Evolutionary conservation across 2,797 vertebrate species (phyloP).

Genomic region (Holocentrus rufus): DNA sequence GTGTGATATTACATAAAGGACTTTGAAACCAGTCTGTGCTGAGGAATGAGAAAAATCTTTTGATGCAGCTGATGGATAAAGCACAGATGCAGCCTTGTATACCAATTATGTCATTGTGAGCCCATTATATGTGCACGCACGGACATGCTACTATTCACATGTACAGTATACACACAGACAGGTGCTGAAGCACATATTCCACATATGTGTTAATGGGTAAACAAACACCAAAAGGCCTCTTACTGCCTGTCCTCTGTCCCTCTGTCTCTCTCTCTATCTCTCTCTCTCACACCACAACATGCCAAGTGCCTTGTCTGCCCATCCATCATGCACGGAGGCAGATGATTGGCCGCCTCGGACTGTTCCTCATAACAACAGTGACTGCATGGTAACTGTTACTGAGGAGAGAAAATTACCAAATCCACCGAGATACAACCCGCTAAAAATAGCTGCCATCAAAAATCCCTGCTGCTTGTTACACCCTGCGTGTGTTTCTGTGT

Average conservation of each 20-base stretch:
- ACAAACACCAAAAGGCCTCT: conserved; percentile 27
- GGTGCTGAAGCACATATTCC: background rate
- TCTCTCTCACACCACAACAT: conserved; percentile 34
- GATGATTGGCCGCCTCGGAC: conserved; percentile 71
- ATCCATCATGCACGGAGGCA: conserved; percentile 70
- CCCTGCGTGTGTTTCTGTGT: conserved; percentile 24
- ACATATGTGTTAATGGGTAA: conserved; percentile 47
- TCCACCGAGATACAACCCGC: conserved; percentile 72
- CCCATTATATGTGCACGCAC: conserved; percentile 11
- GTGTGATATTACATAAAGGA: conserved; percentile 47
- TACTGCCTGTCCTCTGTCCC: conserved; percentile 46
- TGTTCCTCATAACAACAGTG: conserved; percentile 72
- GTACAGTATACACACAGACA: no score
- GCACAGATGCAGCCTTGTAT: conserved; percentile 36
- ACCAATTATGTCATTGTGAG: conserved; percentile 23
- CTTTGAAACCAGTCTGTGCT: conserved; percentile 45
- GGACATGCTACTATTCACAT: conserved; percentile 13
- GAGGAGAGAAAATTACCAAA: conserved; percentile 79
- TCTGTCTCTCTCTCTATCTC: conserved; percentile 28
- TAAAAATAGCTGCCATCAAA: conserved; percentile 80
- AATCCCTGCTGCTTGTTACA: conserved; percentile 70
- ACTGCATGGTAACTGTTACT: conserved; percentile 79
- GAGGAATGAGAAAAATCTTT: conserved; percentile 50
- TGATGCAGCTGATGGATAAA: conserved; percentile 50
- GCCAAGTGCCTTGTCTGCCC: conserved; percentile 59